Base-by-base conservation (phyloP, 1,140 invertebrate species). In the Habropoda laboriosa region DNA sequence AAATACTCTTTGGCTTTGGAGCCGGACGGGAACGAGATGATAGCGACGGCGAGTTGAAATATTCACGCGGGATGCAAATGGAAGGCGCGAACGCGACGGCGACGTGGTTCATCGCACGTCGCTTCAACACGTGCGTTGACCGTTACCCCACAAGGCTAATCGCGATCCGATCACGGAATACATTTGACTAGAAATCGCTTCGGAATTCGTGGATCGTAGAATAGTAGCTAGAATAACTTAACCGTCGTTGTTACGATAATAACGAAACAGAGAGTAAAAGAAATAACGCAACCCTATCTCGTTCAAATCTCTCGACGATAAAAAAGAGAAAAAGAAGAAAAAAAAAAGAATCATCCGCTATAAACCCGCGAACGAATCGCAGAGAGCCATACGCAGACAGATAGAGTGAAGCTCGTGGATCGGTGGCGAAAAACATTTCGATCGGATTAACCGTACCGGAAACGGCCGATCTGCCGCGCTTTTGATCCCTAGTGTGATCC, bases 31-130 rank as follows among this genome's bases (percentile, higher is more conserved):
- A n/a, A 7, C 13, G 45, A 49, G 42, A 67, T 32, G 32, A 10
- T 45, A n/a, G 30, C 30, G 64, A 32, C 42, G 0, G 2, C n/a
- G 3, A 49, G 30, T 1, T 61, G 13, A 73, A 73, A 61, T 61
- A 73, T 49, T 61, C 57, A 27, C 21, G 16, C 40, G 32, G 8
- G 32, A 61, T 63, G 71, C 42, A 40, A 73, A 73, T 74, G 13
- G 32, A 58, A 27, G 8, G 6, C 49, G 32, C 8, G 30, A n/a
- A 27, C 24, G 16, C 45, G 18, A 35, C n/a, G n/a, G n/a, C n/a
- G 64, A 30, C 32, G 49, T 30, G 10, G 13, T 49, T 5, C 45
- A 18, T 53, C 30, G 21, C 18, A 21, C 40, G 49, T 51, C 64
- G 64, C 18, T 16, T n/a, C 30, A 30, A 51, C 45, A 35, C 45